Evolutionary conservation across 2,888 invertebrate species (phyloP).

Genomic region (Himalopsyche tibetana): DNA sequence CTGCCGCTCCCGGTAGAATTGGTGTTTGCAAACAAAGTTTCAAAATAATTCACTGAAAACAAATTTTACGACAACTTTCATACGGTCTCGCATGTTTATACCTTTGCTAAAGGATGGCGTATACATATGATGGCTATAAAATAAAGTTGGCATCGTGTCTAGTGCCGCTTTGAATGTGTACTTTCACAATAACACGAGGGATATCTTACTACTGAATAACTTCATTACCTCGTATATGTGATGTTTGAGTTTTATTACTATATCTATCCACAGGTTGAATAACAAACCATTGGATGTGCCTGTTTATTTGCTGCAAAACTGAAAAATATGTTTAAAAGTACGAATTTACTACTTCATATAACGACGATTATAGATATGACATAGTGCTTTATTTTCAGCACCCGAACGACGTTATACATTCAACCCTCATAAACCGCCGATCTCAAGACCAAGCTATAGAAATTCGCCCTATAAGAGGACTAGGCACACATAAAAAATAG

Average conservation of each 20-base stretch:
- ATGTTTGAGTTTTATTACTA: conserved; percentile 23
- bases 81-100: conserved; percentile 11
- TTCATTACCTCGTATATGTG: conserved; percentile 35
- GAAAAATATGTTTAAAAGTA: no score
- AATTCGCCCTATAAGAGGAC: no score
- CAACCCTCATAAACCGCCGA: no score
- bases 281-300: neutral
- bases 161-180: conserved; percentile 14
- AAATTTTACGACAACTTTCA: conserved; percentile 42
- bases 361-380: no score
- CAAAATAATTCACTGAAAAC: conserved; percentile 40
- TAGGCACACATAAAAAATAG: no score
- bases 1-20: conserved; percentile 33
- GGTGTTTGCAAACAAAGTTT: conserved; percentile 27
- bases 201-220: conserved; percentile 45
- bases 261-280: conserved; percentile 25
- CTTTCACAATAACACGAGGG: conserved; percentile 36
- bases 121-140: conserved; percentile 37
- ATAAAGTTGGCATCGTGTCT: conserved; percentile 32
- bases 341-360: no score
- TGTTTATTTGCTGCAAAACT: neutral
- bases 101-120: conserved; percentile 15
- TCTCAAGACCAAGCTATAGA: no score
- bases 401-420: no score
- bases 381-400: no score